Evolutionary conservation across 2,888 invertebrate species (phyloP).

Genomic region (Acleris emargana): DNA sequence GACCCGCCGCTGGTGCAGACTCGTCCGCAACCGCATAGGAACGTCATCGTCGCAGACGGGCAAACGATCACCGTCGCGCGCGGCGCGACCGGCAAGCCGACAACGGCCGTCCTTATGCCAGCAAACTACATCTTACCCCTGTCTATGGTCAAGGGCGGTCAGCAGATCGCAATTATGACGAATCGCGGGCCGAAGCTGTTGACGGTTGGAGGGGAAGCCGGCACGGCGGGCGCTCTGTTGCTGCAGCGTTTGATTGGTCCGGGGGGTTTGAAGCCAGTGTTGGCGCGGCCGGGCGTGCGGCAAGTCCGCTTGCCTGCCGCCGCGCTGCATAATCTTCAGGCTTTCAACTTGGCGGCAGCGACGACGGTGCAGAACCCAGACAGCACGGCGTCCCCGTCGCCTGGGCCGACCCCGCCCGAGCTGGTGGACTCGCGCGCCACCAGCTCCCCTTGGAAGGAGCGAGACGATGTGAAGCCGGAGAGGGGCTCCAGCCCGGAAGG

Average conservation of each 20-base stretch:
- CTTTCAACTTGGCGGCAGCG: conserved; percentile 66
- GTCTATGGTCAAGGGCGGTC: conserved; percentile 88
- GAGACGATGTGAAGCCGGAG: conserved; percentile 65
- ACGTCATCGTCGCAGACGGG: conserved; percentile 85
- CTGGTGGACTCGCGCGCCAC: conserved; percentile 66
- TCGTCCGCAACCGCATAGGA: conserved; percentile 73
- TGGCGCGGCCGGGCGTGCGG: conserved; percentile 83
- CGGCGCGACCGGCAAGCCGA: conserved; percentile 84
- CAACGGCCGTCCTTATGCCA: conserved; percentile 87
- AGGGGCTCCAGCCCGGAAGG: conserved; percentile 68
- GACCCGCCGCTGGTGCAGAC: conserved; percentile 69
- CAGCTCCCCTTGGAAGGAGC: conserved; percentile 70
- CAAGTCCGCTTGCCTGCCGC: conserved; percentile 76
- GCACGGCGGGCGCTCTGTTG: conserved; percentile 85
- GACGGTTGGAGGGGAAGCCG: conserved; percentile 75
- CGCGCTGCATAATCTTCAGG: conserved; percentile 73
- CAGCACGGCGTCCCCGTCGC: conserved; percentile 62
- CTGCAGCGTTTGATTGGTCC: conserved; percentile 88
- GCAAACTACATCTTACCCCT: conserved; percentile 89
- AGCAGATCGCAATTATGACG: conserved; percentile 89
- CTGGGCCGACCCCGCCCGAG: conserved; percentile 68
- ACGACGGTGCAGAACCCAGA: conserved; percentile 65
- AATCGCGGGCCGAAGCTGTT: conserved; percentile 85
- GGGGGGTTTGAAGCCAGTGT: conserved; percentile 81
- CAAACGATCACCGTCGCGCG: conserved; percentile 86